Percentiles rank a stretch among this genome's conserved stretches.
Conservation (phyloP, 1,140 invertebrate species). For the Aphelinus atriplicis region DNA sequence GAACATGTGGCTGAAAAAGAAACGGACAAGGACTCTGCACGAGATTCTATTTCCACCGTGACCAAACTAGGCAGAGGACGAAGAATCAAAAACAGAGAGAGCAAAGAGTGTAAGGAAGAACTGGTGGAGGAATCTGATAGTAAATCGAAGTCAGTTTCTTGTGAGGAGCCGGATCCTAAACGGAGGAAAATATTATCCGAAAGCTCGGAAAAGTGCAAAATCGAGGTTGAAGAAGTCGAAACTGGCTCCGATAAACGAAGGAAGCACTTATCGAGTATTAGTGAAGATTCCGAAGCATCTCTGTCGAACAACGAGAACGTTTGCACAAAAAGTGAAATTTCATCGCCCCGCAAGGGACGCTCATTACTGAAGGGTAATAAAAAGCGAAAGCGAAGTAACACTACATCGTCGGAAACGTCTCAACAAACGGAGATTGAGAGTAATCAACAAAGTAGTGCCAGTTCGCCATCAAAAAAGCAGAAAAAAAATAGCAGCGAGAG, state of each 20-base stretch:
- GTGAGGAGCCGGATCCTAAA: slow-evolving; percentile 2
- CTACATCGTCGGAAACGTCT: slow-evolving; percentile 11
- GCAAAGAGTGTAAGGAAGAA: slow-evolving; percentile 19
- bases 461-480: slow-evolving; percentile 13
- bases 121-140: not conserved
- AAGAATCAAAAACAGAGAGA: slow-evolving; percentile 16
- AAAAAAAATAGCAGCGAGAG: not conserved
- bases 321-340: slow-evolving; percentile 19
- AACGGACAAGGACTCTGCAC: slow-evolving; percentile 31
- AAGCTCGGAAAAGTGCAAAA: slow-evolving; percentile 3
- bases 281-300: slow-evolving; percentile 33
- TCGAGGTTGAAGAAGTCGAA: slow-evolving; percentile 9
- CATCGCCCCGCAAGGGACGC: slow-evolving; percentile 33
- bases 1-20: slow-evolving; percentile 36
- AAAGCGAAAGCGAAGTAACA: slow-evolving; percentile 26
- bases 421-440: slow-evolving; percentile 9
- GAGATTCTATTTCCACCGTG: not conserved
- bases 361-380: slow-evolving; percentile 2
- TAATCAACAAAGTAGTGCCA: not conserved
- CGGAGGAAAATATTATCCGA: slow-evolving; percentile 4
- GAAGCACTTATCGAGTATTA: slow-evolving; percentile 14
- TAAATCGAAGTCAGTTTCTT: slow-evolving; percentile 20
- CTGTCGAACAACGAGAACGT: slow-evolving; percentile 32
- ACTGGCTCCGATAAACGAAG: not conserved
- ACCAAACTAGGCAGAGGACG: not conserved